Evolutionary conservation across 2,797 vertebrate species (phyloP), one percentile per base, ranked within the genome.

Genomic region (Lacerta bilineata): DNA sequence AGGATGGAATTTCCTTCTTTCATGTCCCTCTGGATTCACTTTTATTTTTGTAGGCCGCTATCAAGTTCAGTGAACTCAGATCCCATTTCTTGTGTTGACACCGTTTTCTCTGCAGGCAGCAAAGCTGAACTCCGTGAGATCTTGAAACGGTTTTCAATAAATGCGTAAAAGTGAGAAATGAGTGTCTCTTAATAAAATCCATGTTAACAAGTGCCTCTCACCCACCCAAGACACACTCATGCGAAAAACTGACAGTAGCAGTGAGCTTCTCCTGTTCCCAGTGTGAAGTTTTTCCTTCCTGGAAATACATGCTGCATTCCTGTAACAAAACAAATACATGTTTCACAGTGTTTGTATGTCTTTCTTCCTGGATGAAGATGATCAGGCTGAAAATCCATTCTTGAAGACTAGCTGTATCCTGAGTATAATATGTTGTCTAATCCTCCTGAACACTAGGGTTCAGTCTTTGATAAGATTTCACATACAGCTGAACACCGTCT

Each of bases 401-500:
- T 88, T 76, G 75, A 76, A 41, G 59, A 81, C 9, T 36, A 25
- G 5, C 39, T 90, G 17, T 10, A 66, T 68, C 90, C 87, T 1
- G 80, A 50, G 29, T 91, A 33, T 85, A 83, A 0, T 91, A 61
- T 87, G 89, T 50, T 89, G 25, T 91, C 64, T 87, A 41, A 75
- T 76, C 8, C 0, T 29, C 88, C 84, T 82, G n/a, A 66, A 87
- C 80, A 71, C 68, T 83, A 59, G 91, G 81, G 43, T 71, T 92
- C 68, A 84, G 29, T 77, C 82, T 91, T 91, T 87, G 90, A 91
- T 93, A 93, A 92, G 71, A 72, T 87, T 94, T 94, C 91, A 89
- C 91, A 88, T 93, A 61, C 29, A 88, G 39, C 29, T 88, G 91
- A 94, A 85, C 61, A 46, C 82, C 61, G 41, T 83, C 61, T 64